Percentiles rank a stretch among this genome's conserved stretches.
Conservation (phyloP, 2,888 invertebrate species). For the Caenorhabditis japonica region DNA sequence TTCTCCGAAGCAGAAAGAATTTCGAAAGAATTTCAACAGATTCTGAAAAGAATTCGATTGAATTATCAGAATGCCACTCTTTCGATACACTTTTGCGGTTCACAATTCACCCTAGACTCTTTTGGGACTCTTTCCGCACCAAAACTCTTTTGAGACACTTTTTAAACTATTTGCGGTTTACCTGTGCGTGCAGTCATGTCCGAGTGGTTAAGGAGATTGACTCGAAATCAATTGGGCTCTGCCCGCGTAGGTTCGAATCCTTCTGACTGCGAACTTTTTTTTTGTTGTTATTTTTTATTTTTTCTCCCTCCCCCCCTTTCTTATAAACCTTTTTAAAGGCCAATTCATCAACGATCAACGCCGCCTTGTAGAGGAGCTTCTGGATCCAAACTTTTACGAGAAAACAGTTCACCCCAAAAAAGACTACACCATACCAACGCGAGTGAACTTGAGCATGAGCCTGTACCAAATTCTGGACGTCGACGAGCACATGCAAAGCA, state of each 20-base stretch:
- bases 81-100: too few relatives aligned
- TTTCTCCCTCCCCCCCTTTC: background rate
- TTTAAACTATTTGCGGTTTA: too few relatives aligned
- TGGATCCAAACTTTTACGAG: conserved; percentile 73
- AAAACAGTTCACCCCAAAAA: conserved; percentile 72
- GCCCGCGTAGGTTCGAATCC: conserved; percentile 69
- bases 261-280: conserved; percentile 57
- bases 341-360: conserved; percentile 59
- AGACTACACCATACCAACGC: conserved; percentile 69
- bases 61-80: too few relatives aligned
- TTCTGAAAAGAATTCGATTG: too few relatives aligned
- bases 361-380: conserved; percentile 72
- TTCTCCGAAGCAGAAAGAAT: too few relatives aligned
- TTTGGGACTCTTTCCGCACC: too few relatives aligned
- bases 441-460: conserved; percentile 79
- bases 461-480: conserved; percentile 80
- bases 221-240: conserved; percentile 70
- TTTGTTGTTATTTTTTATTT: conserved; percentile 1
- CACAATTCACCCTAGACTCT: too few relatives aligned
- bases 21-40: too few relatives aligned
- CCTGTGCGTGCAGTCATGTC: conserved; percentile 61
- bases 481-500: conserved; percentile 74
- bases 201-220: conserved; percentile 70
- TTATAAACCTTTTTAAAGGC: conserved; percentile 16
- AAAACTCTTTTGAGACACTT: too few relatives aligned